Evolutionary conservation across 2,113 vertebrate genomes (phyloP), one percentile per base, ranked within the genome.

Genomic region (Abramis brama): DNA sequence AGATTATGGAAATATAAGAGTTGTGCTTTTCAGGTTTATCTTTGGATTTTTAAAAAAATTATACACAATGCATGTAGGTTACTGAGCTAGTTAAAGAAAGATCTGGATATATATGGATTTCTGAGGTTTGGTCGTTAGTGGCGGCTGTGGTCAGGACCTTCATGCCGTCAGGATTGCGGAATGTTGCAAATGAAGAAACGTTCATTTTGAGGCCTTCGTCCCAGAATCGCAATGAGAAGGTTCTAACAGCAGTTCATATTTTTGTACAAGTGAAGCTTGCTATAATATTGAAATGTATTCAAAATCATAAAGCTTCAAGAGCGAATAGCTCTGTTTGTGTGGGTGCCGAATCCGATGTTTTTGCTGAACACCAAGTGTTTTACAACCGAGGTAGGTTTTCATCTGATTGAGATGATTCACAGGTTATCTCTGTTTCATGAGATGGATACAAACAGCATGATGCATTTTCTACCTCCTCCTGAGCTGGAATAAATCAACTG

Each of bases 331-430:
- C 79, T 86, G 88, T 57, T 43, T 47, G 68, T 74, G 43, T 71
- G 79, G 57, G 8, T 19, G 86, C 87, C 71, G 43, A 43, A 10
- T 43, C 8, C 43, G 13, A 79, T 78, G 83, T 4, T 87, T 79
- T 89, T 89, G 87, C 87, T 84, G 86, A 84, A 84, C 36, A 70
- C 27, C 5, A 64, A 25, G 82, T 89, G 89, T 90, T 87, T 90
- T 83, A 85, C 36, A 70, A 85, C 71, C 79, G 87, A 92, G 90
- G 90, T 89, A 86, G 75, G 89, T 89, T 88, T 91, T 88, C 78
- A 92, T 93, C 91, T 92, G 92, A 92, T 43, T 86, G 77, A 88
- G 91, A 92, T 91, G 90, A 93, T 90, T 90, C 87, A 86, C 86
- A 86, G 68, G 90, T 91, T 91, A 92, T 91, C 85, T 90, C 91